A percentile compares a stretch with the other conserved stretches of the same genome.
Evolutionary conservation across 2,888 invertebrate species (phyloP).

Genomic region (Pheosia tremula): DNA sequence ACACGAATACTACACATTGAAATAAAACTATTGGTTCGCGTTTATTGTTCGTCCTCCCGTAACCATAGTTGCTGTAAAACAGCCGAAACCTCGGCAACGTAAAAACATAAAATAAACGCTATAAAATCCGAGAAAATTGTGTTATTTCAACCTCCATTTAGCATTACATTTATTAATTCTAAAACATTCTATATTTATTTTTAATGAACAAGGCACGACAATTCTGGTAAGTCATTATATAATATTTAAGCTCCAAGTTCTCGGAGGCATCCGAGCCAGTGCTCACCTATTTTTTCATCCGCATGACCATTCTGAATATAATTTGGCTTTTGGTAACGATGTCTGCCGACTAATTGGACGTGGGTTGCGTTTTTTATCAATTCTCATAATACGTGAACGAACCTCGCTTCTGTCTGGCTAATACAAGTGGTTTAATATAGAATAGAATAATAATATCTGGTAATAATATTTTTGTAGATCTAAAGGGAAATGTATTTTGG

Average conservation of each 20-base stretch:
- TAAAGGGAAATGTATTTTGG: too few relatives aligned
- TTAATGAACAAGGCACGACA: neutral
- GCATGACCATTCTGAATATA: slow-evolving; percentile 37
- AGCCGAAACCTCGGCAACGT: too few relatives aligned
- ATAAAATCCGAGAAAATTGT: too few relatives aligned
- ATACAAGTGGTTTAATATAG: neutral
- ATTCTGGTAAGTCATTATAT: neutral
- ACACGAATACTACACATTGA: too few relatives aligned
- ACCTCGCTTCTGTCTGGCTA: slow-evolving; percentile 4
- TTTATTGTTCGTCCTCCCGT: too few relatives aligned
- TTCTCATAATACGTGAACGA: slow-evolving; percentile 2
- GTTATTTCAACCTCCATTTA: too few relatives aligned
- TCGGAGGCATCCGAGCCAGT: slow-evolving; percentile 16
- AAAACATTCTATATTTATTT: neutral
- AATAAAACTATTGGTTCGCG: too few relatives aligned
- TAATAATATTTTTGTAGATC: too few relatives aligned
- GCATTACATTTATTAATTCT: too few relatives aligned
- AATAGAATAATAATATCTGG: too few relatives aligned
- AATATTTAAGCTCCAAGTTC: neutral
- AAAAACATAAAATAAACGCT: too few relatives aligned
- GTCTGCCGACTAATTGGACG: slow-evolving; percentile 45
- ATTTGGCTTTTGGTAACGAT: slow-evolving; percentile 38
- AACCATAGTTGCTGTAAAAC: too few relatives aligned
- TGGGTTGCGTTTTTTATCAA: slow-evolving; percentile 38
- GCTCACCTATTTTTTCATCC: slow-evolving; percentile 30